Conservation (phyloP, 2,888 invertebrate genomes). For the Anthoptus insignis region DNA sequence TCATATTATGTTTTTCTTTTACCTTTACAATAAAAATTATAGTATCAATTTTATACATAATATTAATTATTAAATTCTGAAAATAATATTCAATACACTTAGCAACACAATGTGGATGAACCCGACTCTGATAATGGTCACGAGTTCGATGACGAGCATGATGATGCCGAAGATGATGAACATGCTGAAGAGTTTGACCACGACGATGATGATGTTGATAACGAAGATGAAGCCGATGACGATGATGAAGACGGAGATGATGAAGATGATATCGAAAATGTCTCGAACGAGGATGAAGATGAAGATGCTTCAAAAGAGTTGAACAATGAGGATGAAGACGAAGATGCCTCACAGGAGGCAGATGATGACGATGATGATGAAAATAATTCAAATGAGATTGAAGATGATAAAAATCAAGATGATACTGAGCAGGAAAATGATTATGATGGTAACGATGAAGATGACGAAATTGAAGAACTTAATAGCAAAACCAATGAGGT, state of each 20-base stretch:
- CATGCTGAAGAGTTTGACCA: conserved; percentile 54
- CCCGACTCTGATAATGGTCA: conserved; percentile 59
- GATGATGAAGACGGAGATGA: conserved; percentile 62
- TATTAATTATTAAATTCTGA: not conserved
- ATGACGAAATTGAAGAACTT: conserved; percentile 49
- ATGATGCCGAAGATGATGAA: conserved; percentile 56
- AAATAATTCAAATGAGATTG: conserved; percentile 51
- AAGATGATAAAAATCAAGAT: conserved; percentile 55
- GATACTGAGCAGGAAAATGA: conserved; percentile 55
- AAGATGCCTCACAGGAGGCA: conserved; percentile 55
- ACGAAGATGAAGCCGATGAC: conserved; percentile 52
- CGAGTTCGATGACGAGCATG: conserved; percentile 54
- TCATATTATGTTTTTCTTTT: no score
- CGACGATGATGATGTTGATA: conserved; percentile 57
- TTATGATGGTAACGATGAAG: conserved; percentile 54
- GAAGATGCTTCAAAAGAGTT: no score
- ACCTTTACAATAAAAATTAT: no score
- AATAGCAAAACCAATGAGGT: conserved; percentile 31
- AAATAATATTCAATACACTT: conserved; percentile 14
- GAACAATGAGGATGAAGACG: conserved; percentile 50
- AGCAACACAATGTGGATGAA: conserved; percentile 62
- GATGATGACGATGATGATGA: conserved; percentile 52
- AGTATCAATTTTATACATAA: no score
- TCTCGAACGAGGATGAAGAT: conserved; percentile 51
- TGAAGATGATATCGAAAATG: conserved; percentile 51